These are phyloP conservation scores for Nanorana parkeri DNA, from an alignment of 2,113 vertebrate genomes.

Conservation along the genomic window DNA sequence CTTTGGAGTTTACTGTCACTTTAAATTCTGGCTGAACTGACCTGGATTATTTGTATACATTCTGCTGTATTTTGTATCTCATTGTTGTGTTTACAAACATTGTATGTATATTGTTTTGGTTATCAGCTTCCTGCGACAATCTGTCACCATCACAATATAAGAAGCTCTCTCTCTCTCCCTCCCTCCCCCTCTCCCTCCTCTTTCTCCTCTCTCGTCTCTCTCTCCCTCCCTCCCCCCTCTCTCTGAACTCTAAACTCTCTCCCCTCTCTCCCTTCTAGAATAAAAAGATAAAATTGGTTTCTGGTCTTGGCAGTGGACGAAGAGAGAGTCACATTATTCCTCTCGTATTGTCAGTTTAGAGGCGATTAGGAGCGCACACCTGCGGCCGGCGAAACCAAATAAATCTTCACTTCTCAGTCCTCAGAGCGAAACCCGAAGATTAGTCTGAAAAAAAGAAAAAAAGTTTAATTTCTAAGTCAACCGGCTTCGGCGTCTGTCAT, in stretches of 20 bases:
- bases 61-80: too few species aligned
- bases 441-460: conserved; percentile 10
- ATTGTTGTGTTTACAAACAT: too few species aligned
- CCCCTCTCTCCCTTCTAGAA: background rate
- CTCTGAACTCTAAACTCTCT: too few species aligned
- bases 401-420: background rate
- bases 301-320: too few species aligned
- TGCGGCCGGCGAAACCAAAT: conserved; percentile 35
- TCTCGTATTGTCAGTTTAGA: too few species aligned
- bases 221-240: background rate
- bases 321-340: too few species aligned
- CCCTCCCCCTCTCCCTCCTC: background rate
- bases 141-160: too few species aligned
- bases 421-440: conserved; percentile 24
- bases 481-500: conserved; percentile 28
- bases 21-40: too few species aligned
- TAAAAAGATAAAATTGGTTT: background rate
- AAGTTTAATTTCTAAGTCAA: conserved; percentile 41
- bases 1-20: too few species aligned
- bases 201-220: background rate
- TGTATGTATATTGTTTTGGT: too few species aligned
- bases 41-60: too few species aligned
- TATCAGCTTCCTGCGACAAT: too few species aligned
- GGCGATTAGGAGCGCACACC: background rate
- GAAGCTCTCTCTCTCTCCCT: background rate